These are phyloP conservation scores for Caenorhabditis sinica DNA, from an alignment of 2,888 invertebrate species.

Conservation along the genomic window DNA sequence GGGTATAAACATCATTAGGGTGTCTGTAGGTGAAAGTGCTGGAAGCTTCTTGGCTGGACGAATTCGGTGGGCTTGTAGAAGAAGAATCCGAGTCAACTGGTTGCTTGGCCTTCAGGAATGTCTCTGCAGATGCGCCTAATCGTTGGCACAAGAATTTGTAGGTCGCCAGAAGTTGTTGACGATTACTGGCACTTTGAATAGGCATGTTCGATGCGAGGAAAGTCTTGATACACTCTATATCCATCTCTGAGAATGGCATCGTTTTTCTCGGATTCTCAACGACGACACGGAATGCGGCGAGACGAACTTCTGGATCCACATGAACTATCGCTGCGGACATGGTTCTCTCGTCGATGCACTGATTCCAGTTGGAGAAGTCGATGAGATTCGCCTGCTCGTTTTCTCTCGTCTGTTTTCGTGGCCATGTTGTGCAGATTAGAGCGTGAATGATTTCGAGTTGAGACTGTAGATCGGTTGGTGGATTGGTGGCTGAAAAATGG, in stretches of 20 bases:
- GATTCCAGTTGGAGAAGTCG: slow-evolving; percentile 55
- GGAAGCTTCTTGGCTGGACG: slow-evolving; percentile 23
- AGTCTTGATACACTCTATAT: slow-evolving; percentile 61
- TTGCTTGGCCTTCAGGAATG: slow-evolving; percentile 6
- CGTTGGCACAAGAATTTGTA: slow-evolving; percentile 65
- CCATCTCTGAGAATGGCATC: slow-evolving; percentile 50
- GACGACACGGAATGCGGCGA: slow-evolving; percentile 68
- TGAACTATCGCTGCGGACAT: slow-evolving; percentile 51
- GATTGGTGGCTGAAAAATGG: slow-evolving; percentile 13
- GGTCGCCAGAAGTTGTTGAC: slow-evolving; percentile 68
- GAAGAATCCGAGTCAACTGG: slow-evolving; percentile 14
- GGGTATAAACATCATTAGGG: neutral
- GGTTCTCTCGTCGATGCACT: slow-evolving; percentile 27
- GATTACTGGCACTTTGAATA: slow-evolving; percentile 65
- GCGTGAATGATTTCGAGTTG: slow-evolving; percentile 58
- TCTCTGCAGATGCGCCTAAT: slow-evolving; percentile 40
- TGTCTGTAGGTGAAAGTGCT: slow-evolving; percentile 6
- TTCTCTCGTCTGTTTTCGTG: slow-evolving; percentile 16
- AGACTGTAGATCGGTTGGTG: slow-evolving; percentile 16
- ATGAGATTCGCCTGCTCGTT: slow-evolving; percentile 11
- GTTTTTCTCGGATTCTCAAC: slow-evolving; percentile 70
- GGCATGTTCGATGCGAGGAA: slow-evolving; percentile 70
- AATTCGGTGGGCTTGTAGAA: slow-evolving; percentile 14
- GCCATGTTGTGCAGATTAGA: slow-evolving; percentile 44
- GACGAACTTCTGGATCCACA: slow-evolving; percentile 61